These are phyloP conservation scores for Parus major DNA, from an alignment of 2,113 vertebrate species.

Conservation along the genomic window DNA sequence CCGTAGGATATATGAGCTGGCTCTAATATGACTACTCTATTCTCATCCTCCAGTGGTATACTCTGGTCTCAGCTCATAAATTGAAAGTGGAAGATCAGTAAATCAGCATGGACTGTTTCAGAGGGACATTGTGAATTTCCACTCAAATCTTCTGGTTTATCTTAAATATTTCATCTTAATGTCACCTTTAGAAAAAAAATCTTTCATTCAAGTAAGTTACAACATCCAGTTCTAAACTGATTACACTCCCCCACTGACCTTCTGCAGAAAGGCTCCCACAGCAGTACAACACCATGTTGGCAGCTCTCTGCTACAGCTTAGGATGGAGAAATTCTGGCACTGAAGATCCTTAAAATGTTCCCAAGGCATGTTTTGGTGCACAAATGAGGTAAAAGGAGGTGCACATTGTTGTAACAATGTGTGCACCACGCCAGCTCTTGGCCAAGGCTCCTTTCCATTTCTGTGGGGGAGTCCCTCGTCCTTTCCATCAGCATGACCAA, in stretches of 20 bases:
- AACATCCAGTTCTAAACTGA: conserved; percentile 77
- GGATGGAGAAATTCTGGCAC: neutral
- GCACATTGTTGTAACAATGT: accelerated
- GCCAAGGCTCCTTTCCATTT: neutral
- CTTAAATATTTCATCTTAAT: conserved; percentile 86
- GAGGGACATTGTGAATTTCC: conserved; percentile 80
- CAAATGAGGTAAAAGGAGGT: neutral
- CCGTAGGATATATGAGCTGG: conserved; percentile 84
- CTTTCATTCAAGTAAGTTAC: conserved; percentile 80
- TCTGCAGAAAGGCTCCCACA: conserved; percentile 51
- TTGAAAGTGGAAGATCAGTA: conserved; percentile 83
- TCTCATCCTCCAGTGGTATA: conserved; percentile 82
- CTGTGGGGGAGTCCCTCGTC: neutral
- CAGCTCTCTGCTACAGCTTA: conserved; percentile 1
- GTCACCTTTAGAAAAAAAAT: conserved; percentile 84
- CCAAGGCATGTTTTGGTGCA: neutral
- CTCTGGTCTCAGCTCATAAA: conserved; percentile 85
- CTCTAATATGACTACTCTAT: conserved; percentile 86
- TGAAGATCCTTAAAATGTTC: neutral
- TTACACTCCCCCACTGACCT: conserved; percentile 74
- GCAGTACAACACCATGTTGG: neutral
- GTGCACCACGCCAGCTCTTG: neutral
- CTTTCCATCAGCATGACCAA: neutral
- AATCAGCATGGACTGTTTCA: conserved; percentile 81
- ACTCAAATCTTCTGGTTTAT: conserved; percentile 84